Conservation (phyloP, 2,888 invertebrate genomes). For the Minunthozetes semirufus region DNA sequence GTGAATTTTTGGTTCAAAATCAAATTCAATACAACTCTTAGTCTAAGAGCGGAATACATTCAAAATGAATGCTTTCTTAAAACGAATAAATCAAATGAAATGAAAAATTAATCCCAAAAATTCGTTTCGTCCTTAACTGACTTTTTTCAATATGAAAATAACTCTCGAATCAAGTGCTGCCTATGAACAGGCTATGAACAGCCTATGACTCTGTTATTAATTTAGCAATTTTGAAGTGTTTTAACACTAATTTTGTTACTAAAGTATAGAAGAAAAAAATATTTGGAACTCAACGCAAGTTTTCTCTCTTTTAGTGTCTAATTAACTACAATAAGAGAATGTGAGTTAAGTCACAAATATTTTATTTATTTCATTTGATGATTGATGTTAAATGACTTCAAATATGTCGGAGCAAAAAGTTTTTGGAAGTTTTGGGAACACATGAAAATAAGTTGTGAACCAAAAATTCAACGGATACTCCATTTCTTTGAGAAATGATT, state of each 20-base stretch:
- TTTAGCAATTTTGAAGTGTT: background rate
- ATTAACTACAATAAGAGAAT: conserved; percentile 16
- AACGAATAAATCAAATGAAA: conserved; percentile 4
- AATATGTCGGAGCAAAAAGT: background rate
- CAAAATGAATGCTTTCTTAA: background rate
- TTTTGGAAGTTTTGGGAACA: background rate
- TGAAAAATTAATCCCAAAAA: conserved; percentile 7
- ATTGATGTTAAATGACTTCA: conserved; percentile 9
- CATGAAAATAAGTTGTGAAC: background rate
- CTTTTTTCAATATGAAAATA: background rate
- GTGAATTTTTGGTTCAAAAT: background rate
- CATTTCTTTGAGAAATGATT: background rate
- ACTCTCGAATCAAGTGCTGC: background rate
- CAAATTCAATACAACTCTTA: background rate
- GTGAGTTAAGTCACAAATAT: too few relatives aligned
- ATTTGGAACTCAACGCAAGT: conserved; percentile 7
- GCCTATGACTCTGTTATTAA: background rate
- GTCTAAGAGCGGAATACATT: background rate
- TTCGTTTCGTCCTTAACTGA: background rate
- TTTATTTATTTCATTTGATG: conserved; percentile 5
- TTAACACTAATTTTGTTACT: background rate
- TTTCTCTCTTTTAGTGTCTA: conserved; percentile 9
- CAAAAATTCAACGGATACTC: background rate
- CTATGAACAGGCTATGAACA: background rate
- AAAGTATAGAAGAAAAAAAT: background rate